Evolutionary conservation across 2,888 invertebrate species (phyloP).

Genomic region (Diarsia mendica): DNA sequence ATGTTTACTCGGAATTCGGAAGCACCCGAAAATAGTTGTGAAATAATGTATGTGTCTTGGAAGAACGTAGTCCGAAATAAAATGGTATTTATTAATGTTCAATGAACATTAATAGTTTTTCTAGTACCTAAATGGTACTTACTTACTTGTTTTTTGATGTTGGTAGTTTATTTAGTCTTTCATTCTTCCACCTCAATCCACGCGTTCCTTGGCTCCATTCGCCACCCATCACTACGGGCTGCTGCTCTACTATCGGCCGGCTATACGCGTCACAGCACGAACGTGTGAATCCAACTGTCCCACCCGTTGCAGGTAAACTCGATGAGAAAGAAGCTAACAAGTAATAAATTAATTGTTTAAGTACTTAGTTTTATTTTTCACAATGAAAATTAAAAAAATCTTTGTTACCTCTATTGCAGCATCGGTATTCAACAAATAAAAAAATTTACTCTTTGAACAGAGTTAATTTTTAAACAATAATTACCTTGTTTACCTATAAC

Average conservation of each 20-base stretch:
- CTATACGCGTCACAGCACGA: conserved; percentile 2
- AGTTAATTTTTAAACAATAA: not conserved
- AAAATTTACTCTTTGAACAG: not conserved
- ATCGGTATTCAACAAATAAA: not conserved
- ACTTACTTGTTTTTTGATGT: not conserved
- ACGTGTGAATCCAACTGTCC: conserved; percentile 29
- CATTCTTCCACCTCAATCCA: not conserved
- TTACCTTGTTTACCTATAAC: not conserved
- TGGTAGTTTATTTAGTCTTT: too few relatives aligned
- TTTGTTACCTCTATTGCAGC: not conserved
- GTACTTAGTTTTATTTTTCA: not conserved
- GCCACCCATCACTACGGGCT: not conserved
- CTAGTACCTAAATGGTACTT: not conserved
- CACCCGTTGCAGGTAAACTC: conserved; percentile 77
- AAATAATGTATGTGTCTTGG: not conserved
- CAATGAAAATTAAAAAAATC: not conserved
- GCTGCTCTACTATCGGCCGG: conserved; percentile 4
- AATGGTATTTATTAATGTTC: not conserved
- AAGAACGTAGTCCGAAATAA: not conserved
- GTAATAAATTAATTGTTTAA: not conserved
- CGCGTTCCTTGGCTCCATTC: not conserved
- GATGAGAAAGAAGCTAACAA: conserved; percentile 73
- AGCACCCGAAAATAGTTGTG: conserved; percentile 10
- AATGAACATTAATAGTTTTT: conserved; percentile 11
- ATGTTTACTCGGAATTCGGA: conserved; percentile 16